A percentile compares a stretch with the other conserved stretches of the same genome.
phyloP scores from a whole-genome alignment of 2,888 invertebrate genomes.

The Drosophila mimetica region DNA sequence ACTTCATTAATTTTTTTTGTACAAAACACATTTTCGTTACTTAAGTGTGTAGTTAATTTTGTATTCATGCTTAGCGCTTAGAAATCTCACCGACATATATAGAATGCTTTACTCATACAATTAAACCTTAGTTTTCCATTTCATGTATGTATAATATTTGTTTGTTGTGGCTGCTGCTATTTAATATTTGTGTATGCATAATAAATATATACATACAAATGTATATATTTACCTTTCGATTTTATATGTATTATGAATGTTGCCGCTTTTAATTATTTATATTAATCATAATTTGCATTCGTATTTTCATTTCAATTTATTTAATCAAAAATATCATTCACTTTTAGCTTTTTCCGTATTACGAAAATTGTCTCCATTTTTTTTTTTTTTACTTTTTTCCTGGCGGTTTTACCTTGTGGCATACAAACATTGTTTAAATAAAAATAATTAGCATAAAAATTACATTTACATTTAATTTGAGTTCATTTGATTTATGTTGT shows the following conservation, averaged over 20 bases:
- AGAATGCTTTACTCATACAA: slow-evolving; percentile 43
- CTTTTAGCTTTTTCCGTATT: slow-evolving; percentile 44
- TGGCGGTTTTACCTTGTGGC: slow-evolving; percentile 51
- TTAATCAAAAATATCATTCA: slow-evolving; percentile 74
- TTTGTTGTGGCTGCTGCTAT: slow-evolving; percentile 67
- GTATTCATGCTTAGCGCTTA: slow-evolving; percentile 27
- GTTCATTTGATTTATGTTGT: slow-evolving; percentile 83
- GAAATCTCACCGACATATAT: slow-evolving; percentile 36
- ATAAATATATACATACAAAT: slow-evolving; percentile 70
- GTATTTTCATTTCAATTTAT: slow-evolving; percentile 67
- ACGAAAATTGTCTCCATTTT: slow-evolving; percentile 30
- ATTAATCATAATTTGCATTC: slow-evolving; percentile 56
- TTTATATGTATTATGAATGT: slow-evolving; percentile 36
- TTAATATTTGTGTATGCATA: slow-evolving; percentile 53
- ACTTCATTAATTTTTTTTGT: slow-evolving; percentile 42
- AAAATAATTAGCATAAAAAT: slow-evolving; percentile 83
- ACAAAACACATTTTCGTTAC: slow-evolving; percentile 54
- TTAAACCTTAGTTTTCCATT: slow-evolving; percentile 44
- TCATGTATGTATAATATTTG: slow-evolving; percentile 18
- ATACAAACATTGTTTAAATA: slow-evolving; percentile 73
- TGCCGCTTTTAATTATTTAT: slow-evolving; percentile 44
- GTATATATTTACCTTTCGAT: slow-evolving; percentile 35
- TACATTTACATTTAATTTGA: slow-evolving; percentile 84
- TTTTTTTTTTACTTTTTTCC: slow-evolving; percentile 26
- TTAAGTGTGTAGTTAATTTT: slow-evolving; percentile 46